Evolutionary conservation across 2,797 vertebrate species (phyloP).

Genomic region (Echeneis naucrates): DNA sequence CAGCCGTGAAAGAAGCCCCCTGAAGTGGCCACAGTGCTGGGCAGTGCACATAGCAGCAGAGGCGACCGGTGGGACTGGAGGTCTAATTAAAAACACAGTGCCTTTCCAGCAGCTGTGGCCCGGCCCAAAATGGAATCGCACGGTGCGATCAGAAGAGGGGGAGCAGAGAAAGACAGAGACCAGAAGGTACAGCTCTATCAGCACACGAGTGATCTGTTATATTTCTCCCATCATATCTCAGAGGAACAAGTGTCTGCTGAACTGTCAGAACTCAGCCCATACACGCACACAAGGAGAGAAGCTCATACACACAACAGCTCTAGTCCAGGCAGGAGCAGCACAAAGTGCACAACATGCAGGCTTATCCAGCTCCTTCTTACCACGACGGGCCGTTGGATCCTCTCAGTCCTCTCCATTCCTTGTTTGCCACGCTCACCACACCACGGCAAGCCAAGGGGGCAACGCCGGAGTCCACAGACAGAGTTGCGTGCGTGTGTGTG

Average conservation of each 20-base stretch:
- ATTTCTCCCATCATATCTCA: constrained; percentile 16
- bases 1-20: constrained; percentile 44
- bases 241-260: constrained; percentile 9
- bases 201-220: constrained; percentile 11
- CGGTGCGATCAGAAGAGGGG: constrained; percentile 47
- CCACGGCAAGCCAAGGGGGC: constrained; percentile 80
- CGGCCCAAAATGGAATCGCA: constrained; percentile 86
- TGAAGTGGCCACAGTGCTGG: constrained; percentile 58
- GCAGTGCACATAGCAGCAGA: constrained; percentile 58
- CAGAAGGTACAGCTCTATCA: constrained; percentile 24
- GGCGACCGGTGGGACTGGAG: constrained; percentile 71
- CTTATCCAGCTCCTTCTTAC: constrained; percentile 79
- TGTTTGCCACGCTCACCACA: constrained; percentile 79
- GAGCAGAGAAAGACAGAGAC: constrained; percentile 48
- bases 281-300: constrained; percentile 16
- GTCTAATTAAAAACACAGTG: constrained; percentile 88
- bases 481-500: constrained; percentile 45
- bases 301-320: constrained; percentile 14
- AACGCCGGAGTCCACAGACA: constrained; percentile 72
- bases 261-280: constrained; percentile 32
- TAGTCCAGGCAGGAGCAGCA: constrained; percentile 24
- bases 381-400: constrained; percentile 84
- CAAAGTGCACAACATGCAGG: constrained; percentile 20
- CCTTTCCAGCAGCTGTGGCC: constrained; percentile 83
- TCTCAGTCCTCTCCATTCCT: constrained; percentile 84